phyloP scores from a whole-genome alignment of 2,888 invertebrate genomes.

The Masnerella sp. region DNA sequence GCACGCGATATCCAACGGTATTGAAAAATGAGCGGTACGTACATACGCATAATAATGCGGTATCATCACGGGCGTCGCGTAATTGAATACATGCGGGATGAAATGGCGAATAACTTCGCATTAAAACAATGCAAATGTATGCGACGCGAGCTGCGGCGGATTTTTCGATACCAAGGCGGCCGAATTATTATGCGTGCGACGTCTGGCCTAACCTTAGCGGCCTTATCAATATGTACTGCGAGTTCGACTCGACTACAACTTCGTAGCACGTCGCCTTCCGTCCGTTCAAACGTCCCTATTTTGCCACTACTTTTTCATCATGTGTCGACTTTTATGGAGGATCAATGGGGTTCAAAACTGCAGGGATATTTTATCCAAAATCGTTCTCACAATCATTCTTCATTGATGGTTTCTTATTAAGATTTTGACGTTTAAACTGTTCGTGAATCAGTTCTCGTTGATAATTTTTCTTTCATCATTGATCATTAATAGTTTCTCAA shows the following conservation, averaged over 20 bases:
- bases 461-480: too few species aligned
- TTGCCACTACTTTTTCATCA: too few species aligned
- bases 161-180: conserved; percentile 14
- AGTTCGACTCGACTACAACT: not conserved
- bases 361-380: too few species aligned
- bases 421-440: too few species aligned
- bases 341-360: too few species aligned
- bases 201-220: conserved; percentile 21
- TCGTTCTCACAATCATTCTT: too few species aligned
- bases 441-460: too few species aligned
- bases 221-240: conserved; percentile 45
- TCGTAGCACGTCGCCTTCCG: conserved; percentile 17
- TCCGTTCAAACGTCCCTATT: too few species aligned
- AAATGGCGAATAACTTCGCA: conserved; percentile 5
- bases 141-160: conserved; percentile 1
- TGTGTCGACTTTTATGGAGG: too few species aligned
- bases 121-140: conserved; percentile 28
- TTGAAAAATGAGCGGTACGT: conserved; percentile 4
- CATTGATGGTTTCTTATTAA: too few species aligned
- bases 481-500: too few species aligned
- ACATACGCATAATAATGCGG: conserved; percentile 6
- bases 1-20: not conserved
- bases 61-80: conserved; percentile 7
- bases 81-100: conserved; percentile 16
- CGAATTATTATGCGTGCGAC: conserved; percentile 15